Evolutionary conservation across 2,113 vertebrate species (phyloP).

Genomic region (Brachyhypopomus occidentalis): DNA sequence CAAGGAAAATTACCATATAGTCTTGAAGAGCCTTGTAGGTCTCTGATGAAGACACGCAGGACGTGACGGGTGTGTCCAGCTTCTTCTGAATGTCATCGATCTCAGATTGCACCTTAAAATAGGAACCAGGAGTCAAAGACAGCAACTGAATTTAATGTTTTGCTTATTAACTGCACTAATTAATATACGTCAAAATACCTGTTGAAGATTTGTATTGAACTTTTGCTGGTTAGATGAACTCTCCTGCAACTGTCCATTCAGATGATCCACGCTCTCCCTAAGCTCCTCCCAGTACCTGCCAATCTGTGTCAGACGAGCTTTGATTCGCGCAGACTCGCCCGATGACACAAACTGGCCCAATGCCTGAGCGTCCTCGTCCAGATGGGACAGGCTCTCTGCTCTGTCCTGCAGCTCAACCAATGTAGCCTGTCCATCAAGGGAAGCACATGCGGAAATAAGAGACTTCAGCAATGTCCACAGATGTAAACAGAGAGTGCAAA

Average conservation of each 20-base stretch:
- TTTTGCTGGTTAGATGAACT: slow-evolving; percentile 82
- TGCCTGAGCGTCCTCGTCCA: slow-evolving; percentile 83
- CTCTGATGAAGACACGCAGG: slow-evolving; percentile 83
- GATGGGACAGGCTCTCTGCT: slow-evolving; percentile 68
- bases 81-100: slow-evolving; percentile 77
- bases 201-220: slow-evolving; percentile 78
- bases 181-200: slow-evolving; percentile 70
- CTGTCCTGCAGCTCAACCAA: slow-evolving; percentile 76
- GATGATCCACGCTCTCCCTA: slow-evolving; percentile 78
- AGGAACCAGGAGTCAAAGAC: not conserved
- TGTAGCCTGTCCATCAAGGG: slow-evolving; percentile 68
- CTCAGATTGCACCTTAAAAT: slow-evolving; percentile 75
- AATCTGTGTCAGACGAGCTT: slow-evolving; percentile 88
- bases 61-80: slow-evolving; percentile 75
- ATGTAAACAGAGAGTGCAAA: too few species aligned
- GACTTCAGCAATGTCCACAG: not conserved
- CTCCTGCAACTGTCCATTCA: slow-evolving; percentile 80
- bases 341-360: slow-evolving; percentile 86
- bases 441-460: slow-evolving; percentile 8
- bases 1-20: slow-evolving; percentile 76
- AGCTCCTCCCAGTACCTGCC: slow-evolving; percentile 92
- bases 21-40: slow-evolving; percentile 85
- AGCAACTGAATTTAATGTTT: not conserved
- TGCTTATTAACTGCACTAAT: not conserved
- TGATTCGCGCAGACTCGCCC: slow-evolving; percentile 88